Evolutionary conservation across 2,888 invertebrate genomes (phyloP).

Genomic region (Rugalucina vietnamica): DNA sequence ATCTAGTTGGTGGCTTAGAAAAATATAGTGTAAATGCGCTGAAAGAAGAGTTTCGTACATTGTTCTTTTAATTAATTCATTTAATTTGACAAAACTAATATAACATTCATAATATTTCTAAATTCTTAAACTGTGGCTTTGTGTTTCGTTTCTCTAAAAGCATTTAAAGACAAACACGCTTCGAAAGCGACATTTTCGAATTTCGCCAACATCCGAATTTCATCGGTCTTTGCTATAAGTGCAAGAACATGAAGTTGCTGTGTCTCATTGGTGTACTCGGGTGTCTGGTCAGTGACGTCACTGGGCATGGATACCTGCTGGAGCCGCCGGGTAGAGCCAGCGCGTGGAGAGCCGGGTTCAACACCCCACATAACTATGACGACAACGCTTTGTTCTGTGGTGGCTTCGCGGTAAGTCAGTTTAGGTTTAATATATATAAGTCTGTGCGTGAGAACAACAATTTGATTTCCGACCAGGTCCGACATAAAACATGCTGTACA

Average conservation of each 20-base stretch:
- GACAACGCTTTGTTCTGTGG: conserved; percentile 58
- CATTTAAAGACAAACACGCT: neutral
- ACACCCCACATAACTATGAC: conserved; percentile 46
- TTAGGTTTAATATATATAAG: no score
- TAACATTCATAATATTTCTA: neutral
- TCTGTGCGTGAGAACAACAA: no score
- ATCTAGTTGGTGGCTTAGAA: neutral
- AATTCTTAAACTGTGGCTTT: neutral
- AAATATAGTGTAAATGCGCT: neutral
- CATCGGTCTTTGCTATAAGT: no score
- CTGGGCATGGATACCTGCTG: conserved; percentile 50
- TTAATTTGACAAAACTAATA: neutral
- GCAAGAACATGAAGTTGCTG: neutral
- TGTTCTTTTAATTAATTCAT: neutral
- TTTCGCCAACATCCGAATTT: no score
- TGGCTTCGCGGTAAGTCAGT: conserved; percentile 48
- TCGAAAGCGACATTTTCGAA: no score
- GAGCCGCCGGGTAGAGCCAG: conserved; percentile 52
- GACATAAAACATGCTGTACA: no score
- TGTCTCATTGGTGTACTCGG: neutral
- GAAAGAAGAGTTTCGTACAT: neutral
- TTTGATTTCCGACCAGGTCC: no score
- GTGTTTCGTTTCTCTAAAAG: neutral
- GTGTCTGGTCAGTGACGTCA: neutral
- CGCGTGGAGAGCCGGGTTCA: conserved; percentile 51